Conservation (phyloP, 1,140 invertebrate species). For the Marisa cornuarietis region DNA sequence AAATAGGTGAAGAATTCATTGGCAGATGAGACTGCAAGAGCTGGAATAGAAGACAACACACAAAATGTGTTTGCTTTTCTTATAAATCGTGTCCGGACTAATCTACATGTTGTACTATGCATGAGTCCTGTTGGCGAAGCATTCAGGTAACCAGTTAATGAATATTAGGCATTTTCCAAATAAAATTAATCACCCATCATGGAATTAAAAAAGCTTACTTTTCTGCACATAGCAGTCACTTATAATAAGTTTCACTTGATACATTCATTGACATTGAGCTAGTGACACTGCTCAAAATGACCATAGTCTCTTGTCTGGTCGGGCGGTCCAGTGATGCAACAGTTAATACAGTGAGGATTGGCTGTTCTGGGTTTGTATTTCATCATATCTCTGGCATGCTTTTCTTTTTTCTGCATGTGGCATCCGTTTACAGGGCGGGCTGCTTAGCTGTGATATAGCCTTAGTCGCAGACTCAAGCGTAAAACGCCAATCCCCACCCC, state of each 20-base stretch:
- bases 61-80: slow-evolving; percentile 74
- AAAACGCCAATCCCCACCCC: too few relatives aligned
- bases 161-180: neutral
- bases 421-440: too few relatives aligned
- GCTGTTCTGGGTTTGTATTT: too few relatives aligned
- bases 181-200: neutral
- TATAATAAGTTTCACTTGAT: neutral
- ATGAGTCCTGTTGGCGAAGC: slow-evolving; percentile 81
- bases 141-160: slow-evolving; percentile 55
- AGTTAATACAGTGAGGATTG: too few relatives aligned
- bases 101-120: slow-evolving; percentile 80
- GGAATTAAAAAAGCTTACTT: neutral
- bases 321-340: too few relatives aligned
- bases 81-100: slow-evolving; percentile 76
- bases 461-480: too few relatives aligned
- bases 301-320: too few relatives aligned
- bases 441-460: too few relatives aligned
- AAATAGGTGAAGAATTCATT: slow-evolving; percentile 74
- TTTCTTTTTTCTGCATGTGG: too few relatives aligned
- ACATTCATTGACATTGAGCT: too few relatives aligned
- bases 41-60: slow-evolving; percentile 72
- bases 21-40: slow-evolving; percentile 72
- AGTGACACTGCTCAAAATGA: too few relatives aligned
- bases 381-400: too few relatives aligned
- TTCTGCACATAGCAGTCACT: neutral